A percentile compares a stretch with the other conserved stretches of the same genome.
phyloP scores from a whole-genome alignment of 2,797 vertebrate genomes.

The Gouania willdenowi region DNA sequence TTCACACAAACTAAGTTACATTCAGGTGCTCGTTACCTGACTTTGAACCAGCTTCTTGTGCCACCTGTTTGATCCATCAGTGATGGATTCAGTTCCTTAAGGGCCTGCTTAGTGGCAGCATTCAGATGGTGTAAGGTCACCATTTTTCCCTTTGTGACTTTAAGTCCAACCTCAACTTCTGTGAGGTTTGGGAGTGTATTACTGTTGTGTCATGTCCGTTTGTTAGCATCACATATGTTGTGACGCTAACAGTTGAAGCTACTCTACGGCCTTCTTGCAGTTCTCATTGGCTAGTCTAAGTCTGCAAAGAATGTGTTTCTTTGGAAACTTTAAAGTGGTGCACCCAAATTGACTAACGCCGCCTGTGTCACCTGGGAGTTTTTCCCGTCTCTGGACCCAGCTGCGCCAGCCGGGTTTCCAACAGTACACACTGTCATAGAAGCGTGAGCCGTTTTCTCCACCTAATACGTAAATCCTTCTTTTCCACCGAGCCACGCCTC shows the following conservation, averaged over 20 bases:
- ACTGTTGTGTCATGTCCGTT: no score
- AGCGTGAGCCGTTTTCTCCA: conserved; percentile 77
- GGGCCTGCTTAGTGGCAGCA: conserved; percentile 19
- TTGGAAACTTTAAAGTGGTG: conserved; percentile 81
- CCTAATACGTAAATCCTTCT: conserved; percentile 82
- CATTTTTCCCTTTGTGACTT: background rate
- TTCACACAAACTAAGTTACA: conserved; percentile 38
- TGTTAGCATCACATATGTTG: background rate
- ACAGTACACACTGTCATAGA: conserved; percentile 82
- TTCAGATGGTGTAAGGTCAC: conserved; percentile 18
- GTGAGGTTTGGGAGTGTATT: no score
- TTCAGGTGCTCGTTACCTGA: conserved; percentile 42
- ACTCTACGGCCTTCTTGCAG: conserved; percentile 54
- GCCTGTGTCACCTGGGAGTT: conserved; percentile 77
- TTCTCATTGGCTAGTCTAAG: conserved; percentile 74
- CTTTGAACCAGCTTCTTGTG: conserved; percentile 17
- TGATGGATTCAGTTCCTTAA: conserved; percentile 2
- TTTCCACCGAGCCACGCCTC: conserved; percentile 81
- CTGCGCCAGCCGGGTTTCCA: conserved; percentile 82
- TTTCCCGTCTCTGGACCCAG: conserved; percentile 81
- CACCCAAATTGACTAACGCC: conserved; percentile 84
- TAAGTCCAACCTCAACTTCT: no score
- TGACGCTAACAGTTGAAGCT: no score
- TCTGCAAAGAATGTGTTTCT: conserved; percentile 77
- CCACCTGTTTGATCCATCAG: conserved; percentile 2